phyloP scores from a whole-genome alignment of 1,140 invertebrate genomes.

The Danaus plexippus region DNA sequence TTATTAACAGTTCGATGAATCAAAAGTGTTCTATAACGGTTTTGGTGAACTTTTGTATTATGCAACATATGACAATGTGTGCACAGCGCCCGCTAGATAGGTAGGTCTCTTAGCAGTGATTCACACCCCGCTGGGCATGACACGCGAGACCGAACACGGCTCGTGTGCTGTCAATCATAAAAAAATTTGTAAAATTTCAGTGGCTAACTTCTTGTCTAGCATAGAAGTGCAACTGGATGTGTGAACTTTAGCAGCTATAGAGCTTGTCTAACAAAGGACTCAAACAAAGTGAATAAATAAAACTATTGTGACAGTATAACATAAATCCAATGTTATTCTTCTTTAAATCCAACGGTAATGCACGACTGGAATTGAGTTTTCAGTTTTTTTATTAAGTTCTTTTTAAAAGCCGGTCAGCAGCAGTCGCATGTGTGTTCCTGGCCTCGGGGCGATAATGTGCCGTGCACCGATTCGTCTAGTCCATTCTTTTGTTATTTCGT shows the following conservation, averaged over 20 bases:
- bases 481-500: conserved; percentile 62
- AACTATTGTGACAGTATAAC: conserved; percentile 18
- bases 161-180: conserved; percentile 70
- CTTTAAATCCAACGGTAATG: conserved; percentile 25
- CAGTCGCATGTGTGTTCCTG: conserved; percentile 38
- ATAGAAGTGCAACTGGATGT: conserved; percentile 23
- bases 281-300: conserved; percentile 15
- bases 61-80: conserved; percentile 52
- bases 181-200: conserved; percentile 52
- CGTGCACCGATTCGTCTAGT: conserved; percentile 51
- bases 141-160: conserved; percentile 64
- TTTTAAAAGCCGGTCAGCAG: conserved; percentile 34
- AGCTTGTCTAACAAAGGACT: conserved; percentile 19
- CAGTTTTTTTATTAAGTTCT: conserved; percentile 28
- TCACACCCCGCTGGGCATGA: conserved; percentile 54
- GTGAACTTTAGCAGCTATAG: conserved; percentile 35
- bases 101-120: conserved; percentile 57
- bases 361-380: conserved; percentile 28
- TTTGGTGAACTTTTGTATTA: conserved; percentile 30
- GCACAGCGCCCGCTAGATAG: conserved; percentile 43
- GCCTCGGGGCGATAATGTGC: conserved; percentile 45
- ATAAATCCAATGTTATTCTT: conserved; percentile 28
- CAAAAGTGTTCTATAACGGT: conserved; percentile 21
- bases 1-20: conserved; percentile 30
- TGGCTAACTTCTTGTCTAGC: conserved; percentile 54